Base-by-base conservation (phyloP, 2,797 vertebrate genomes). In the Falco concolor region DNA sequence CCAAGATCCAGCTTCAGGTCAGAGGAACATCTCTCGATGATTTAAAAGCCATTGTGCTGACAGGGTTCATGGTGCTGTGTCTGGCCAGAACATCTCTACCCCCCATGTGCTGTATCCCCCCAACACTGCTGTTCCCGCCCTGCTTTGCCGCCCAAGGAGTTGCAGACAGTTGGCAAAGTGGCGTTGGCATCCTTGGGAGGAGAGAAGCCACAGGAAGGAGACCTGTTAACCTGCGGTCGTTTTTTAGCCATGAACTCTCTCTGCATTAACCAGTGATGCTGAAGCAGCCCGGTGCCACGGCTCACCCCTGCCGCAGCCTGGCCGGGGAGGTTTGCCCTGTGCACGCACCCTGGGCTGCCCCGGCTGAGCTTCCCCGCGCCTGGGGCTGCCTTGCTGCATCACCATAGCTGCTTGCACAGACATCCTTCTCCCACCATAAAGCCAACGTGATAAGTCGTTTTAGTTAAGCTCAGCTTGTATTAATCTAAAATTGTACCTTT, bases 91-190 rank as follows among this genome's bases (percentile, higher is more conserved):
- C 49, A 23, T 5, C 64, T 47, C 47, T 63, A 24, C 30, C 40
- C 28, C 25, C 8, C 14, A 2, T 25, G 17, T 7, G 5, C 70
- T 25, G 23, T 36, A 3, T 16, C 59, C 12, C 24, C 27, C 34
- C 20, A 2, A 0, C 0, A 3, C 25, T 70, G 16, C 52, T 30
- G 24, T 22, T 38, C 49, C 64, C 10, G 0, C 23, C 34, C 3
- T 1, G 28, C 50, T 68, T 73, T 45, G 56, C 54, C 4, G 3
- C 61, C 8, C 23, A 5, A 34, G 56, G 36, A 27, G 47, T 8
- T 44, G 25, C 22, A n/a, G 28, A 45, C 17, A 17, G 34, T 6
- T 54, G 17, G 23, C 23, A 54, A 30, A 42, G 25, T 15, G 36
- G 6, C 30, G 59, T 25, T 4, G 40, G 56, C 50, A 53, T 69